phyloP scores from a whole-genome alignment of 2,797 vertebrate genomes.

The Oryzias dopingdopingensis region DNA sequence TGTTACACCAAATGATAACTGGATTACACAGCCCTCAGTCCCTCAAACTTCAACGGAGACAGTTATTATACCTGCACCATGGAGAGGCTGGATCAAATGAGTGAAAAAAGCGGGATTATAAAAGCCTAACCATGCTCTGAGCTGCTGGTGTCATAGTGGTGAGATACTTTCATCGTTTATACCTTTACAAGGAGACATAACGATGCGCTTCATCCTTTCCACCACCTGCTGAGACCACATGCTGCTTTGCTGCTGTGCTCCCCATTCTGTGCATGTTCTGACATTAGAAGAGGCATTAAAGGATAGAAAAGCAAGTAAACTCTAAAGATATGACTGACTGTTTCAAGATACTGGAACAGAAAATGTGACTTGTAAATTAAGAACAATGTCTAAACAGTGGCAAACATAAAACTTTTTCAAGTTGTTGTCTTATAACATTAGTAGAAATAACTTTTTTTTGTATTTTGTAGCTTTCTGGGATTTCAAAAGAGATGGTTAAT shows the following conservation, averaged over 20 bases:
- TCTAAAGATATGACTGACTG: neutral
- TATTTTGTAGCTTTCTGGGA: too few relatives aligned
- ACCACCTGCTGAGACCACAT: slow-evolving; percentile 27
- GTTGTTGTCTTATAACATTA: too few relatives aligned
- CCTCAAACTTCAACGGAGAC: slow-evolving; percentile 19
- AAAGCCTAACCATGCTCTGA: slow-evolving; percentile 16
- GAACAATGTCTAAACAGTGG: too few relatives aligned
- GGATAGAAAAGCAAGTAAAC: neutral
- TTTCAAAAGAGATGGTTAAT: too few relatives aligned
- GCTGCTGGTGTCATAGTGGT: slow-evolving; percentile 24
- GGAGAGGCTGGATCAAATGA: slow-evolving; percentile 23
- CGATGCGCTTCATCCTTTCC: slow-evolving; percentile 54
- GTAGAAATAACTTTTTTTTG: too few relatives aligned
- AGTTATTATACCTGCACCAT: slow-evolving; percentile 16
- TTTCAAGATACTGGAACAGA: neutral
- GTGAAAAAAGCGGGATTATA: slow-evolving; percentile 19
- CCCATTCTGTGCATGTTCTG: slow-evolving; percentile 38
- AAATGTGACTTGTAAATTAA: neutral
- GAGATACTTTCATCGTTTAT: slow-evolving; percentile 46
- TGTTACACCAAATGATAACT: slow-evolving; percentile 15
- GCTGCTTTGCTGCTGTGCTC: slow-evolving; percentile 30
- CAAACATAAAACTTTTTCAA: too few relatives aligned
- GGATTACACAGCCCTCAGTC: slow-evolving; percentile 15
- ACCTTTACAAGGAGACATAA: slow-evolving; percentile 41
- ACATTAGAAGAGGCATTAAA: slow-evolving; percentile 8